Base-by-base conservation (phyloP, 2,888 invertebrate genomes). In the Gymnocheta viridis region DNA sequence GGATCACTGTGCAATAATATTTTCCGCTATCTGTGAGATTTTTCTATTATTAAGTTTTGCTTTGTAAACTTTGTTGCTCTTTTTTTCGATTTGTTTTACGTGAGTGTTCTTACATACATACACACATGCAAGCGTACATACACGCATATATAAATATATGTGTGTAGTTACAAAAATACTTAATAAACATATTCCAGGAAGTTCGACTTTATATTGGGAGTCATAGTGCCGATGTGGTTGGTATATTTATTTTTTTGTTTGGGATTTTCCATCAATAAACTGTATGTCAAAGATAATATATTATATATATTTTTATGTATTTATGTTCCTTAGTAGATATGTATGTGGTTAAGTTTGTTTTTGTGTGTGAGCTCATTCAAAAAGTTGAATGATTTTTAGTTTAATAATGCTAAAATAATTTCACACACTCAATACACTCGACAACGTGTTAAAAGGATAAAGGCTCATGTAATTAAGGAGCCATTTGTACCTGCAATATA, bases 351-450 rank as follows among this genome's bases (percentile, higher is more conserved):
- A 12, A 38, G 38, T 38, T 38, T 12, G 2, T 4, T 24, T 51
- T 22, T 51, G 35, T 69, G n/a, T 27, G 7, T 49, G 19, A 0
- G n/a, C 51, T 9, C 38, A 32, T 47, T 32, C 7, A 19, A 47
- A 72, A 49, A 29, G 49, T 80, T 49, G 22, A 66, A 49, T 66
- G 72, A 73, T 66, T 80, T 80, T 80, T 80, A 49, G 58, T 58
- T 72, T 67, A 38, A 41, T 49, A 56, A 4, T 49, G 35, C 35
- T 64, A 38, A 66, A 72, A 69, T 64, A 79, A 29, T 27, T 14
- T 56, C 12, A 1, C 17, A 64, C 35, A 38, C 14, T 49, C 10
- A 10, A 3, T 22, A 49, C 2, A 49, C 19, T 49, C 22, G 0
- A 4, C 5, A n/a, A 22, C 10, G 22, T 49, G 22, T 49, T 19